These are phyloP conservation scores for Halcyon malimbica DNA, from an alignment of 2,113 vertebrate genomes.

Conservation along the genomic window DNA sequence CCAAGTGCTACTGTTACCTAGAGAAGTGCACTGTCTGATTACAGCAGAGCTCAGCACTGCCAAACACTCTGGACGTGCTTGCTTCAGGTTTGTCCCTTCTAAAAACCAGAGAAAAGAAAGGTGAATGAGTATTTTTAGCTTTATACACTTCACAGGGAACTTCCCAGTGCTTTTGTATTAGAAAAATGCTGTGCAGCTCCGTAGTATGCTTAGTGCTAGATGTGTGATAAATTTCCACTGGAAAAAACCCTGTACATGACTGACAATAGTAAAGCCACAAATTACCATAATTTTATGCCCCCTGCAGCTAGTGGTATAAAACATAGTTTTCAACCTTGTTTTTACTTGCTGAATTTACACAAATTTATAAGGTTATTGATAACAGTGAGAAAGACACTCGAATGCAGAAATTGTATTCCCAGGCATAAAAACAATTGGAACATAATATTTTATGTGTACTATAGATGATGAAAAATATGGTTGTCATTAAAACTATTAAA, in stretches of 20 bases:
- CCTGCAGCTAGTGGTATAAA: slow-evolving; percentile 69
- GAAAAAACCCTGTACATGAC: slow-evolving; percentile 55
- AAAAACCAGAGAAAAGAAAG: slow-evolving; percentile 7
- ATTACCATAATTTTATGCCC: slow-evolving; percentile 77
- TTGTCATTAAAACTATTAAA: neutral
- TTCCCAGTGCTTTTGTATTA: slow-evolving; percentile 46
- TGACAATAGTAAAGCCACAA: slow-evolving; percentile 72
- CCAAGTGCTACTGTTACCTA: neutral
- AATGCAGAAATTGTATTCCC: slow-evolving; percentile 60
- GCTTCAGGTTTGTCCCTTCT: neutral
- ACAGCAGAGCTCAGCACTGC: neutral
- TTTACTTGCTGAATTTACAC: slow-evolving; percentile 69
- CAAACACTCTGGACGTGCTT: neutral
- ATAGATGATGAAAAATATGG: neutral
- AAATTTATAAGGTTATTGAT: slow-evolving; percentile 70
- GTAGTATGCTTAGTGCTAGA: slow-evolving; percentile 30
- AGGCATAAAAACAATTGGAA: slow-evolving; percentile 21
- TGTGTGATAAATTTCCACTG: slow-evolving; percentile 59
- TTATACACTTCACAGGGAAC: slow-evolving; percentile 22
- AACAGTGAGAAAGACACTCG: slow-evolving; percentile 65
- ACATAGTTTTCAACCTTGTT: slow-evolving; percentile 71
- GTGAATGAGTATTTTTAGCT: slow-evolving; percentile 32
- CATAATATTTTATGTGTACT: neutral
- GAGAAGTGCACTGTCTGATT: fast-evolving
- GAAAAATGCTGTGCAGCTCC: slow-evolving; percentile 31